Percentiles rank a stretch among this genome's conserved stretches.
Evolutionary conservation across 2,113 vertebrate species (phyloP).

Genomic region (Neodon shergylaensis): DNA sequence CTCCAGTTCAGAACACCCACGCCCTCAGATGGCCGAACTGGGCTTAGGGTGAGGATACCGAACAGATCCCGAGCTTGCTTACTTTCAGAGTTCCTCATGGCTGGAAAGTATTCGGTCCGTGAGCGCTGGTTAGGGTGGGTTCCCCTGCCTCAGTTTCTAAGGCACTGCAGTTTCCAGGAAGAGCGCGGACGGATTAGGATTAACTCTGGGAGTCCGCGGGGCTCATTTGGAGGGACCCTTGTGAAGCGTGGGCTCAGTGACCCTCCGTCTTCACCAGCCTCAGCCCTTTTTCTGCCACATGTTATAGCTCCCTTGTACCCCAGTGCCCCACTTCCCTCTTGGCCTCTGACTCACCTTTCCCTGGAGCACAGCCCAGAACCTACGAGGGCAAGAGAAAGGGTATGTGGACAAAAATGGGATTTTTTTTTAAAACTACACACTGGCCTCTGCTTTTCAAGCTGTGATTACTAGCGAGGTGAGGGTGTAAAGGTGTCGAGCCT

Average conservation of each 20-base stretch:
- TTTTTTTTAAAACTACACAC: background rate
- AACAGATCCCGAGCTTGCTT: background rate
- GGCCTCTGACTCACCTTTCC: constrained; percentile 51
- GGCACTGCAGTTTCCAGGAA: background rate
- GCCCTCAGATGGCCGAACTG: background rate
- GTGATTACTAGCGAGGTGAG: background rate
- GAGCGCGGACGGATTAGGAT: background rate
- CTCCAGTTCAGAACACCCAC: background rate
- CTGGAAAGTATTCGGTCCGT: background rate
- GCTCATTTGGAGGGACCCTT: background rate
- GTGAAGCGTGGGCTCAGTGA: background rate
- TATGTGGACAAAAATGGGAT: background rate
- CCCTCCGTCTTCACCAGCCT: background rate
- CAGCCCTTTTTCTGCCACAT: background rate
- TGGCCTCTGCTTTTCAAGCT: constrained; percentile 10
- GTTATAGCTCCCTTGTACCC: background rate
- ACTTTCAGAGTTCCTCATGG: background rate
- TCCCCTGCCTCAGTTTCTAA: background rate
- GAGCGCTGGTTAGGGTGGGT: background rate
- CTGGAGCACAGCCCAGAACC: constrained; percentile 49
- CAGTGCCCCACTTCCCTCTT: constrained; percentile 28
- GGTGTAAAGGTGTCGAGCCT: background rate
- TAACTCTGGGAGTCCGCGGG: background rate
- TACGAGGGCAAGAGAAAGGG: background rate
- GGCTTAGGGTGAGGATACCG: background rate